Conservation (phyloP, 2,888 invertebrate genomes). For the Merodon equestris region DNA sequence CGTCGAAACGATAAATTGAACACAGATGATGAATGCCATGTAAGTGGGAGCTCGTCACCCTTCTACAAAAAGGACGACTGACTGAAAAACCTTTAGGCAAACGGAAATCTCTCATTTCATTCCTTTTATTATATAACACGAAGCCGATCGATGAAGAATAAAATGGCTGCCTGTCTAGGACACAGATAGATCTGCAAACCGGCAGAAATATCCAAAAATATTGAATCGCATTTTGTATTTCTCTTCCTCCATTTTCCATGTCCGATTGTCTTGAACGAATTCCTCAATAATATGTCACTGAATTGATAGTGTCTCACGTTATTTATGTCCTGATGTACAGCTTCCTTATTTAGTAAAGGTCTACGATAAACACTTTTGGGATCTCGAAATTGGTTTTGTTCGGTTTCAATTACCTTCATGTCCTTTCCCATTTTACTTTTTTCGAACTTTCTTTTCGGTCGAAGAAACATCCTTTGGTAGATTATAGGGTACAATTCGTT, state of each 20-base stretch:
- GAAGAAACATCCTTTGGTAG: conserved; percentile 30
- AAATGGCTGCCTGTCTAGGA: too few relatives aligned
- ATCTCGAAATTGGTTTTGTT: conserved; percentile 59
- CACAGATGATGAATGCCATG: conserved; percentile 47
- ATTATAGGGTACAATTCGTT: conserved; percentile 16
- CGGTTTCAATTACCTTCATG: conserved; percentile 44
- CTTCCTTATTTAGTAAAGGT: conserved; percentile 32
- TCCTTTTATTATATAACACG: conserved; percentile 36
- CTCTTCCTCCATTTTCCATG: conserved; percentile 2
- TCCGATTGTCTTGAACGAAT: neutral
- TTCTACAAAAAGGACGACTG: neutral
- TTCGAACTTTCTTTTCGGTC: neutral
- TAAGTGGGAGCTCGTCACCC: neutral
- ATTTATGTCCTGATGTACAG: conserved; percentile 23
- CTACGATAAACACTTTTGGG: conserved; percentile 26
- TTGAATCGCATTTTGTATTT: conserved; percentile 20
- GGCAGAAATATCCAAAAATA: conserved; percentile 2
- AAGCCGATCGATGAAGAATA: conserved; percentile 21
- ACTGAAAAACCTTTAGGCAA: conserved; percentile 9
- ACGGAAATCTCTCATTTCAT: conserved; percentile 10
- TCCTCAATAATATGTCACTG: neutral
- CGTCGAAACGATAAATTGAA: conserved; percentile 35
- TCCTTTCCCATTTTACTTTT: neutral
- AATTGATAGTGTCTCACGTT: conserved; percentile 15
- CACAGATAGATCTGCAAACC: neutral